phyloP scores from a whole-genome alignment of 92 coral and sea anemone species.

The Chrysogorgia sp. region DNA sequence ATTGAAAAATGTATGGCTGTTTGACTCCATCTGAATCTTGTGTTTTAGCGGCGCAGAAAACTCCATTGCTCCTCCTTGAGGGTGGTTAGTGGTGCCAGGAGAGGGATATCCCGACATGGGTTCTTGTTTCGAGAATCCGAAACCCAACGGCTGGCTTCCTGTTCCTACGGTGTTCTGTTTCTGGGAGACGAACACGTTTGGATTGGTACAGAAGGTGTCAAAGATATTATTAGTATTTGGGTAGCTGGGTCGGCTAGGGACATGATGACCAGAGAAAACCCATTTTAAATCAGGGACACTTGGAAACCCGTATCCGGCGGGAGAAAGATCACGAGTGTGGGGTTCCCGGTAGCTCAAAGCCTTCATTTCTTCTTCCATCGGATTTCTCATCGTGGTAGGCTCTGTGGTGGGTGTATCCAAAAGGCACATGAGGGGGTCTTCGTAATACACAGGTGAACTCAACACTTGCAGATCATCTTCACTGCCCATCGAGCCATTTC shows the following conservation, averaged over 20 bases:
- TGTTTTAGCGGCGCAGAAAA: constrained; percentile 2
- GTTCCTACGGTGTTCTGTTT: neutral
- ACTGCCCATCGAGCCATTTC: neutral
- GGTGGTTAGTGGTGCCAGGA: neutral
- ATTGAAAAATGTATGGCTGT: constrained; percentile 4
- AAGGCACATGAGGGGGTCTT: neutral
- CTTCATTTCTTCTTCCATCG: neutral
- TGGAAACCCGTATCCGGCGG: neutral
- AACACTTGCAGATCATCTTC: neutral
- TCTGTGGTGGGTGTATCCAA: neutral
- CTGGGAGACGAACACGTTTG: neutral
- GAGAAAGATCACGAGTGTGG: neutral
- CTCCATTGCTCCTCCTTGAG: neutral
- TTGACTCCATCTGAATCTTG: constrained; percentile 11
- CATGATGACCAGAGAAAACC: constrained; percentile 16
- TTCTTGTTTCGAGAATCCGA: constrained; percentile 10
- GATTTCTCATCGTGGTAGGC: neutral
- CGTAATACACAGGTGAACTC: neutral
- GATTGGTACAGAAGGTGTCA: constrained; percentile 27
- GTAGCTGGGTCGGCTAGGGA: neutral
- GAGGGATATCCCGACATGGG: neutral
- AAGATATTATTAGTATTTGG: constrained; percentile 5
- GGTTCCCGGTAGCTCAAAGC: constrained; percentile 4
- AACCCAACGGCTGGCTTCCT: neutral
- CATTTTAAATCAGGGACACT: constrained; percentile 7